phyloP scores from a whole-genome alignment of 2,888 invertebrate species.

The Lapara coniferarum region DNA sequence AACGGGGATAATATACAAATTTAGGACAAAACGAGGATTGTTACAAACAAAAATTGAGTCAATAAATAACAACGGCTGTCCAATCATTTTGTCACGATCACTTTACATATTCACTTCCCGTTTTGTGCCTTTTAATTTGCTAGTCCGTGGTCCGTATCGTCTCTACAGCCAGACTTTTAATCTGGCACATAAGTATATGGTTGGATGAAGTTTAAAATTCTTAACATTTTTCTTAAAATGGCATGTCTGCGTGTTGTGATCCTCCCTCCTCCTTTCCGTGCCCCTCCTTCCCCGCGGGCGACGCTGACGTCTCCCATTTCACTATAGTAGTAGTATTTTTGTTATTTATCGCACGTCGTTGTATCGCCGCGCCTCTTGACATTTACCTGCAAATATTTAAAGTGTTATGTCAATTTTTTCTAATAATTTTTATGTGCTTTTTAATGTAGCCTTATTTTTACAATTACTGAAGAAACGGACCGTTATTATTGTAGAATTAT shows the following conservation, averaged over 20 bases:
- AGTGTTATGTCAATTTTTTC: background rate
- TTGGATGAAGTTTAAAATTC: background rate
- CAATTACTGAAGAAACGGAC: no score
- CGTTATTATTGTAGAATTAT: no score
- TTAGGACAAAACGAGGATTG: background rate
- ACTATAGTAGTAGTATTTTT: background rate
- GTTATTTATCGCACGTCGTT: constrained; percentile 15
- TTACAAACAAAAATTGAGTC: background rate
- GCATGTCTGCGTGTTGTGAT: background rate
- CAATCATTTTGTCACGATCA: background rate
- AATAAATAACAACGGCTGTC: background rate
- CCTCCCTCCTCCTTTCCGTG: background rate
- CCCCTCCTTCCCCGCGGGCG: background rate
- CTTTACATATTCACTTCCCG: background rate
- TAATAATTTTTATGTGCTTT: no score
- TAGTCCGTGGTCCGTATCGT: background rate
- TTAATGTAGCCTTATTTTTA: no score
- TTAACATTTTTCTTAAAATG: background rate
- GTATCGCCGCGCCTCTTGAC: constrained; percentile 27
- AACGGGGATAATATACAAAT: no score
- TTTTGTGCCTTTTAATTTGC: background rate
- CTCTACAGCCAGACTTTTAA: background rate
- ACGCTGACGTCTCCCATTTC: background rate
- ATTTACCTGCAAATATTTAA: constrained; percentile 1
- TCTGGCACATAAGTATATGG: background rate